Conservation (phyloP, 2,888 invertebrate genomes). For the Venustoraphidia nigricollis region DNA sequence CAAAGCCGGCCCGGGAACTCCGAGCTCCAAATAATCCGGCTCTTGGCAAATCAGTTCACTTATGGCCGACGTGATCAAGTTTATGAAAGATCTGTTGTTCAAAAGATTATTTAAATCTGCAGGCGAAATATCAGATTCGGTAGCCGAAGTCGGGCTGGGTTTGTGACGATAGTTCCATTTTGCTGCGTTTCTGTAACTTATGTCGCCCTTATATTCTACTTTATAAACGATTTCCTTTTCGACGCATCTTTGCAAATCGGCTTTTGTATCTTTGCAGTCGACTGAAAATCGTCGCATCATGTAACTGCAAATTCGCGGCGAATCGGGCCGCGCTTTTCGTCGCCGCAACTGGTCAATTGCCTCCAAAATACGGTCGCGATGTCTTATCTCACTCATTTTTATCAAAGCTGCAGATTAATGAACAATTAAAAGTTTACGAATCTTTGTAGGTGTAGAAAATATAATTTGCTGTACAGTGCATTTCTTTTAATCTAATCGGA, state of each 20-base stretch:
- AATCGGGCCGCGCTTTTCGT: constrained; percentile 72
- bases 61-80: constrained; percentile 49
- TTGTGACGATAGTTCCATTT: constrained; percentile 24
- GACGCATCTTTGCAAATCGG: constrained; percentile 58
- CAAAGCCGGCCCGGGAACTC: constrained; percentile 52
- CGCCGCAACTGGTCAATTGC: constrained; percentile 72
- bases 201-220: constrained; percentile 76
- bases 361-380: constrained; percentile 63
- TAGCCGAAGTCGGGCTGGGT: constrained; percentile 1
- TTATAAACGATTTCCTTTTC: constrained; percentile 60
- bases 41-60: constrained; percentile 55
- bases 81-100: constrained; percentile 30
- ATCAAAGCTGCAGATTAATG: not conserved
- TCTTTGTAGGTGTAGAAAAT: not conserved
- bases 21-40: constrained; percentile 53
- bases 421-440: not conserved
- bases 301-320: constrained; percentile 69
- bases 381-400: constrained; percentile 33
- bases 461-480: too few species aligned
- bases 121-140: constrained; percentile 23
- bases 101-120: constrained; percentile 29
- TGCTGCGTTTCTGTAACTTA: constrained; percentile 69
- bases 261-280: constrained; percentile 48
- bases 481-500: too few species aligned
- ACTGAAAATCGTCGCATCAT: constrained; percentile 60